Base-by-base conservation (phyloP, 2,888 invertebrate species). In the Limnephilus marmoratus region DNA sequence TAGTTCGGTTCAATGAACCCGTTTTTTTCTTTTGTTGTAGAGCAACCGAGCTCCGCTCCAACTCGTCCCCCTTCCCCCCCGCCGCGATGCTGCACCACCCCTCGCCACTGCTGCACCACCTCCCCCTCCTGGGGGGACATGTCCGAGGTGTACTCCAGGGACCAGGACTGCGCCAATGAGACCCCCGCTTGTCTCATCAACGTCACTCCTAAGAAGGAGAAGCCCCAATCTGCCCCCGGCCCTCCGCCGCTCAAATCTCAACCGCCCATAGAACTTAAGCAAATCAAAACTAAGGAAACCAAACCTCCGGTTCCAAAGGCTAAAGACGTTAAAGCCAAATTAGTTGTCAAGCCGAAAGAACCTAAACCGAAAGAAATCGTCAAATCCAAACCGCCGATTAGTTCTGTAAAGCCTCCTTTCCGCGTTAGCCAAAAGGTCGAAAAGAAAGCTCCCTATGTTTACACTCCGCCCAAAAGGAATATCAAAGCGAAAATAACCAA, bases 121-220 rank as follows among this genome's bases (percentile, higher is more conserved):
- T 91, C 94, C 94, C 93, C 94, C 83, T 94, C 94, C 93, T 95
- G 95, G 24, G 95, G 95, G 83, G 95, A 95, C 95, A 96, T 96
- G 96, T 96, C 97, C 91, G 97, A 97, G 94, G 96, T 97, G 94
- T 97, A 97, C 95, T 95, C 96, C 94, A 95, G 95, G 93, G 95
- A 95, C 94, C 94, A 94, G 85, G 93, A 94, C 91, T 90, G 85
- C 89, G 94, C 94, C 92, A 94, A 94, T 94, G 93, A 95, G 94
- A 94, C 96, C 88, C 96, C 97, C 93, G 96, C 96, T 92, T 97
- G 97, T 94, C 96, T 97, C 94, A 95, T 94, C 94, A 94, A 94
- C 94, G 94, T 94, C 94, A 95, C 94, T 94, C 95, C 95, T 94
- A 95, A 94, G 93, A 94, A 92, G 94, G 95, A 94, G 94, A 94